Evolutionary conservation across 2,113 vertebrate genomes (phyloP).

Genomic region (Sylvilagus bachmani): DNA sequence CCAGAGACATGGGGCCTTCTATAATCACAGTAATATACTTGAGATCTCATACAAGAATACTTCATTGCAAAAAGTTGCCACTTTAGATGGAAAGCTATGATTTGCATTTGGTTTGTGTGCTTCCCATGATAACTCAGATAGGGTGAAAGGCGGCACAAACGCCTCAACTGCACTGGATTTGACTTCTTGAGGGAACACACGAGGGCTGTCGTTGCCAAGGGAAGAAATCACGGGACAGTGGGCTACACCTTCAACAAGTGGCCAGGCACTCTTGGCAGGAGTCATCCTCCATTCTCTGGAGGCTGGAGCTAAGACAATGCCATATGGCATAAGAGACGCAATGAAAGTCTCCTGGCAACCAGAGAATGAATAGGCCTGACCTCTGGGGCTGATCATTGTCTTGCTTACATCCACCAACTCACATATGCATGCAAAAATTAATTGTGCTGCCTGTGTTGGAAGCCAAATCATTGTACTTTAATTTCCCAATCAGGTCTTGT

Average conservation of each 20-base stretch:
- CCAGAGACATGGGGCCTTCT: neutral
- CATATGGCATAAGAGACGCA: slow-evolving; percentile 86
- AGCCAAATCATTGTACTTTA: slow-evolving; percentile 79
- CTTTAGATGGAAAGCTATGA: slow-evolving; percentile 62
- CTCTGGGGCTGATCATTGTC: slow-evolving; percentile 55
- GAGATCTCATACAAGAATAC: slow-evolving; percentile 49
- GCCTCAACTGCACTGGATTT: neutral
- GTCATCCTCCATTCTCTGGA: slow-evolving; percentile 65
- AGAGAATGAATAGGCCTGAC: slow-evolving; percentile 79
- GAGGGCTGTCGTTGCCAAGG: slow-evolving; percentile 51
- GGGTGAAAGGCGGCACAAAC: neutral
- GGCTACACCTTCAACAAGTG: slow-evolving; percentile 42
- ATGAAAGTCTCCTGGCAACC: slow-evolving; percentile 87
- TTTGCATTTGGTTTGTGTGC: slow-evolving; percentile 46
- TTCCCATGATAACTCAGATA: neutral
- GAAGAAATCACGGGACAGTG: slow-evolving; percentile 75
- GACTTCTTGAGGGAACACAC: slow-evolving; percentile 46
- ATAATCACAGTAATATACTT: slow-evolving; percentile 12
- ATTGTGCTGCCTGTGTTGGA: slow-evolving; percentile 75
- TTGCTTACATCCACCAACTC: slow-evolving; percentile 82
- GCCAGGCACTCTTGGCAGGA: too few species aligned
- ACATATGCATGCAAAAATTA: slow-evolving; percentile 76
- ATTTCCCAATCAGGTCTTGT: slow-evolving; percentile 78
- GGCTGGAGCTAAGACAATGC: slow-evolving; percentile 80
- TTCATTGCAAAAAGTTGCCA: slow-evolving; percentile 52